phyloP scores from a whole-genome alignment of 2,888 invertebrate genomes.

The Coremacera marginata region DNA sequence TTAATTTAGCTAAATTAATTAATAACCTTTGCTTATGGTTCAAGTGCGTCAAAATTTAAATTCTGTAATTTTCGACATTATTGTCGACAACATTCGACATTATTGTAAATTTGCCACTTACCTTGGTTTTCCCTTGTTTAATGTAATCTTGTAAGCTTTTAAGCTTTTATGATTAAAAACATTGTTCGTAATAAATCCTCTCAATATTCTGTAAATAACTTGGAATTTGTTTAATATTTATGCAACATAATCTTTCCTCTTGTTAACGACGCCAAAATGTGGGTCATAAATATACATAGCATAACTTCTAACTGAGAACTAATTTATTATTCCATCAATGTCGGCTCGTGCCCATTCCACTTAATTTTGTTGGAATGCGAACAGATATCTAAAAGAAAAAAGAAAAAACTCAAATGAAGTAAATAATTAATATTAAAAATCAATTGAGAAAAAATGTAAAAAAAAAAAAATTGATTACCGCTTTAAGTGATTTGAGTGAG shows the following conservation, averaged over 20 bases:
- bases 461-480: slow-evolving; percentile 10
- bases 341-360: not conserved
- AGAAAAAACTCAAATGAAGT: not conserved
- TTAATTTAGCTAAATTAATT: no score
- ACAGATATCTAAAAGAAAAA: not conserved
- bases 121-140: no score
- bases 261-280: not conserved
- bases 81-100: no score
- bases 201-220: no score
- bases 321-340: slow-evolving; percentile 19
- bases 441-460: slow-evolving; percentile 10
- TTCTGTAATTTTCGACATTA: no score
- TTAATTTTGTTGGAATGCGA: not conserved
- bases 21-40: no score
- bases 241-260: not conserved
- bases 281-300: not conserved
- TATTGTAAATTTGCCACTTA: no score
- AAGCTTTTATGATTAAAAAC: no score
- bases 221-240: not conserved
- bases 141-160: no score
- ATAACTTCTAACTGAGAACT: not conserved
- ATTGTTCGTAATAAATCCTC: no score
- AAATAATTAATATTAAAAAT: slow-evolving; percentile 17
- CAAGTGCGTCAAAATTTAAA: no score
- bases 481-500: slow-evolving; percentile 10